Base-by-base conservation (phyloP, 2,113 vertebrate genomes). In the Rhinogobius similis region DNA sequence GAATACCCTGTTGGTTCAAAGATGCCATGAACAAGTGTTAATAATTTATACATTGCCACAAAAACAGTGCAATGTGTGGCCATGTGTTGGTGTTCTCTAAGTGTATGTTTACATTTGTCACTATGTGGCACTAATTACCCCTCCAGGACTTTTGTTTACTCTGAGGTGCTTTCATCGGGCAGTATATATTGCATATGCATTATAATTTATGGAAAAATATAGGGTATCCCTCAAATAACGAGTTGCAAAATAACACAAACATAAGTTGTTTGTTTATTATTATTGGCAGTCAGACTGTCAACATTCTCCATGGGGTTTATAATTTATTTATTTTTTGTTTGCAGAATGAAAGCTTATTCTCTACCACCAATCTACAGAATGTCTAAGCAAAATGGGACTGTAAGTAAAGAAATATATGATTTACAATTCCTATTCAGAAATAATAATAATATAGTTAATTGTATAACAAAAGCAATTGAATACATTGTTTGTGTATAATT, bases 351-450 rank as follows among this genome's bases (percentile, higher is more conserved):
- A 89, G 89, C 92, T 20, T 92, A 90, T 23, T 95, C 92, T 4
- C 87, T 97, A 3, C 97, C 97, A 41, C 95, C 95, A 0, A 90
- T 95, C 83, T 93, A 91, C 77, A 94, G 93, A 94, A 94, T 89
- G 77, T 91, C 90, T 65, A 97, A 94, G 77, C 94, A 93, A 76
- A 97, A 95, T 81, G 95, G 93, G 88, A 95, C 93, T 26, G 98
- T 98, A 93, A 98, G 96, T 94, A 89, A 27, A 0, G 3, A 27
- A 9, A 5, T 36, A 46, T 26, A 55, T 26, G 50, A 10, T 52
- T 23, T 24, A 14, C 12, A n/a, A n/a, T 48, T 10, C 46, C 46
- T 20, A 7, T 2, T 10, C 11, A 41, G 10, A 9, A 1, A 1
- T 41, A 41, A 1, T 41, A 41, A 41, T 7, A 41, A 41, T 41